These are phyloP conservation scores for Hydractinia echinata DNA, from an alignment of 30 jellyfish, hydroid and myxozoan genomes.

Conservation along the genomic window DNA sequence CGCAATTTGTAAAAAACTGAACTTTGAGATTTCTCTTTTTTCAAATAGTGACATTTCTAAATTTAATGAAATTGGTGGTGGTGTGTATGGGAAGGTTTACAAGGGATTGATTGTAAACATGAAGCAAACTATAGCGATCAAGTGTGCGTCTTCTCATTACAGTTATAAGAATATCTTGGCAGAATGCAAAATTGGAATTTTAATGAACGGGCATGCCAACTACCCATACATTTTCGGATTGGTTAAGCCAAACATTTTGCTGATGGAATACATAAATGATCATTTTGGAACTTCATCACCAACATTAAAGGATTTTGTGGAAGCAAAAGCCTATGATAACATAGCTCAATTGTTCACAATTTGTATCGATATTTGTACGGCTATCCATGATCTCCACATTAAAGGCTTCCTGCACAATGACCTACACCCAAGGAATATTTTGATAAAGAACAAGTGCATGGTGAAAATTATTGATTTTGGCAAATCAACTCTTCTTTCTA, in stretches of 20 bases:
- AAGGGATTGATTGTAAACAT: background rate
- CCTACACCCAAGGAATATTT: no score
- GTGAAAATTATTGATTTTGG: no score
- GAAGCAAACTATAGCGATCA: background rate
- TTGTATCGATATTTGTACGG: background rate
- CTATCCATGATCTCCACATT: no score
- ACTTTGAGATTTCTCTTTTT: background rate
- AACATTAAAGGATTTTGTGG: background rate
- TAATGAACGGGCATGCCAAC: no score
- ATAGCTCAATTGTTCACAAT: background rate
- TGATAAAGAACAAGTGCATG: no score
- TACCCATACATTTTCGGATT: background rate
- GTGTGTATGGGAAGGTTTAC: conserved; percentile 1
- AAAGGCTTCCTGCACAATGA: no score
- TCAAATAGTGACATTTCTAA: background rate
- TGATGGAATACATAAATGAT: no score
- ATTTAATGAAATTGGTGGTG: background rate
- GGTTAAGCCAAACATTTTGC: background rate
- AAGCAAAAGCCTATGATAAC: no score
- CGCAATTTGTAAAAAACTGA: background rate
- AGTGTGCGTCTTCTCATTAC: background rate
- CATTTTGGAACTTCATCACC: no score
- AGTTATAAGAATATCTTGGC: background rate
- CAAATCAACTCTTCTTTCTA: background rate
- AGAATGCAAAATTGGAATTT: background rate